These are phyloP conservation scores for Carassius auratus DNA, from an alignment of 2,113 vertebrate genomes.

Conservation along the genomic window DNA sequence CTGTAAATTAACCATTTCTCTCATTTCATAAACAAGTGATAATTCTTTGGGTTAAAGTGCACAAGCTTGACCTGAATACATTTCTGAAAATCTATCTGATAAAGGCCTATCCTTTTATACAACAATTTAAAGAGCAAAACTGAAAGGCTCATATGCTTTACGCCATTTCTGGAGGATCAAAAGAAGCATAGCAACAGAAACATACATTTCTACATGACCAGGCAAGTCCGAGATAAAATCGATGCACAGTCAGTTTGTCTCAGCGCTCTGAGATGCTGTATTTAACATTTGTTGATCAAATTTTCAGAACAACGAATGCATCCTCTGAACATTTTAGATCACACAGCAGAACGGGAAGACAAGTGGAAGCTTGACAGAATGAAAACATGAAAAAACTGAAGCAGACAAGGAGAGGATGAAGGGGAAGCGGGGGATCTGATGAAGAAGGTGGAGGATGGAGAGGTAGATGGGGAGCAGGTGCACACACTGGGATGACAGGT, in stretches of 20 bases:
- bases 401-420: slow-evolving; percentile 32
- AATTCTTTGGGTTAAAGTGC: background rate
- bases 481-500: slow-evolving; percentile 55
- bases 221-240: background rate
- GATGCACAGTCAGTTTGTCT: background rate
- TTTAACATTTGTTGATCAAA: slow-evolving; percentile 15
- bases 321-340: slow-evolving; percentile 38
- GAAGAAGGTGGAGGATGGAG: slow-evolving; percentile 33
- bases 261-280: slow-evolving; percentile 1
- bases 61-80: background rate
- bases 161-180: background rate
- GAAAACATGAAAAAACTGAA: slow-evolving; percentile 36
- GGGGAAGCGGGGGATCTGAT: slow-evolving; percentile 37
- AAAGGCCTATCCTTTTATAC: background rate
- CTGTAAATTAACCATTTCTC: background rate
- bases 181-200: background rate
- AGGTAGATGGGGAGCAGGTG: slow-evolving; percentile 42
- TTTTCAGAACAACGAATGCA: slow-evolving; percentile 8
- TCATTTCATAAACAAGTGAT: background rate
- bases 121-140: background rate
- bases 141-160: background rate
- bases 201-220: background rate
- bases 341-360: slow-evolving; percentile 14
- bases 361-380: slow-evolving; percentile 4
- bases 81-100: background rate